Evolutionary conservation across 2,888 invertebrate genomes (phyloP), one percentile per base, ranked within the genome.

Genomic region (Panopea generosa): DNA sequence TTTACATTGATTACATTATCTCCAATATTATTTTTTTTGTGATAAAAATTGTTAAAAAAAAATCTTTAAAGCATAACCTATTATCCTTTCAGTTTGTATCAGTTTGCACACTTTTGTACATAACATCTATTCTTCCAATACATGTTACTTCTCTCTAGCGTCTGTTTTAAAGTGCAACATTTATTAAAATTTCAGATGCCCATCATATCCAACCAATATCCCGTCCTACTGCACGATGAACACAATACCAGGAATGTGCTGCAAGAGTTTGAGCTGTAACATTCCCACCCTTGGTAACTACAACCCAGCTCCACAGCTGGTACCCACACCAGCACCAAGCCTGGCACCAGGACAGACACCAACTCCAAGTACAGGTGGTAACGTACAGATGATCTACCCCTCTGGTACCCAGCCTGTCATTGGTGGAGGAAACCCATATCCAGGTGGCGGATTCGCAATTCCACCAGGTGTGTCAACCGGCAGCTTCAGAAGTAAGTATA

Each of bases 181-280:
- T n/a, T n/a, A n/a, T n/a, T n/a, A n/a, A n/a, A n/a, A 33, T 66
- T 59, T 20, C 82, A 88, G 88, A 69, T 88, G 88, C 55, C 86
- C 88, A 38, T 55, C 68, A 29, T 84, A 84, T 68, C 87, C 87
- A 55, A 76, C 82, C 7, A 77, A 82, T 11, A 79, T 88, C 18
- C 88, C 88, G 1, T 59, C 57, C 43, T 87, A 85, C 74, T 88
- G 88, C 76, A 73, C 69, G 18, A 79, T 78, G 73, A 79, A 76
- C 47, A 71, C 56, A 4, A 78, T 87, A 18, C 87, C 88, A 16
- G 88, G 88, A 16, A 83, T 86, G 77, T 88, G 88, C 75, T 88
- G 88, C 59, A 82, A 84, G 33, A 75, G 82, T 20, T 70, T 88
- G 38, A 77, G 65, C 57, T 88, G 88, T 66, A 84, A 85, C 63